Evolutionary conservation across 2,888 invertebrate species (phyloP).

Genomic region (Syritta pipiens): DNA sequence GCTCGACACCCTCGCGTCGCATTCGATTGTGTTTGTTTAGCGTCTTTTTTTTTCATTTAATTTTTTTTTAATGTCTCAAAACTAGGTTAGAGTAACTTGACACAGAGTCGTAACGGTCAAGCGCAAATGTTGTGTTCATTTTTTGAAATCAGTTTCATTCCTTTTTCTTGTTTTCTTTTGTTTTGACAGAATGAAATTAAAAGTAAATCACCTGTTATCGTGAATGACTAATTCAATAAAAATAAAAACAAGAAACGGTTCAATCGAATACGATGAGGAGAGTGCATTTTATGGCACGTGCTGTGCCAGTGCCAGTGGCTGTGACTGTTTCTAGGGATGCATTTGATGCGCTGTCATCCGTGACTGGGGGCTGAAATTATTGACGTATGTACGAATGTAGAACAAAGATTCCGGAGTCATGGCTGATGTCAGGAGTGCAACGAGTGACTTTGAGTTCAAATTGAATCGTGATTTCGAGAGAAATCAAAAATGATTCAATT

Average conservation of each 20-base stretch:
- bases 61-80: background rate
- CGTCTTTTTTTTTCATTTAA: background rate
- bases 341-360: too few species aligned
- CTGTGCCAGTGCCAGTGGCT: too few species aligned
- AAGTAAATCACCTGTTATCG: slow-evolving; percentile 29
- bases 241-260: background rate
- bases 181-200: background rate
- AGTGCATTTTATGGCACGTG: slow-evolving; percentile 27
- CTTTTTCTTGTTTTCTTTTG: background rate
- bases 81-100: slow-evolving; percentile 26
- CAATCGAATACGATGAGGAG: background rate
- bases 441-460: too few species aligned
- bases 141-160: background rate
- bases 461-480: too few species aligned
- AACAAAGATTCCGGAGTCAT: too few species aligned
- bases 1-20: slow-evolving; percentile 4
- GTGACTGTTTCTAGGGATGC: too few species aligned
- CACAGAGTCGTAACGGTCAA: slow-evolving; percentile 22
- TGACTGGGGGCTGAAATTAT: too few species aligned
- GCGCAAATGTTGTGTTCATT: background rate
- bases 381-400: too few species aligned
- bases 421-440: too few species aligned
- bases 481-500: too few species aligned
- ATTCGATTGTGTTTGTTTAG: slow-evolving; percentile 5
- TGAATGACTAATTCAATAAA: too few species aligned